phyloP scores from a whole-genome alignment of 2,797 vertebrate genomes.

The Liparis tanakae region DNA sequence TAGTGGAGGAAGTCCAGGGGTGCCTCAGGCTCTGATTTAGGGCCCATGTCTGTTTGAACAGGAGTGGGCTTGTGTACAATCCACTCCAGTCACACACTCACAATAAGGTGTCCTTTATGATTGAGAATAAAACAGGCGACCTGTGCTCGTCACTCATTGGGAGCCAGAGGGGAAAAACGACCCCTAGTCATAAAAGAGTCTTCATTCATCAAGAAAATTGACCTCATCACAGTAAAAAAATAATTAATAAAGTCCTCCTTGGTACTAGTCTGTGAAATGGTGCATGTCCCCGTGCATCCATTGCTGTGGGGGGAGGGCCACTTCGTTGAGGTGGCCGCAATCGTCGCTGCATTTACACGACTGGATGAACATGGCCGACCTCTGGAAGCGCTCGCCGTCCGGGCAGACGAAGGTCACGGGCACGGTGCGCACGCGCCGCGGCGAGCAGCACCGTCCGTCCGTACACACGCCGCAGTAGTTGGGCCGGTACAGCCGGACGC shows the following conservation, averaged over 20 bases:
- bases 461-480: conserved; percentile 79
- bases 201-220: conserved; percentile 39
- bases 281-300: conserved; percentile 81
- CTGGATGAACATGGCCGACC: conserved; percentile 80
- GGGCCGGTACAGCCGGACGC: conserved; percentile 75
- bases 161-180: conserved; percentile 40
- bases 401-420: conserved; percentile 77
- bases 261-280: conserved; percentile 74
- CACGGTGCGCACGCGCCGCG: conserved; percentile 75
- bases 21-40: conserved; percentile 61
- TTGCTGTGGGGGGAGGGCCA: conserved; percentile 73
- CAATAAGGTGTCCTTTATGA: conserved; percentile 43
- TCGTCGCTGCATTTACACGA: conserved; percentile 80
- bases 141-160: conserved; percentile 38
- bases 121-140: conserved; percentile 36
- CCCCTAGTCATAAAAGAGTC: conserved; percentile 34
- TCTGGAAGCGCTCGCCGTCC: conserved; percentile 72
- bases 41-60: conserved; percentile 63
- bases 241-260: not conserved
- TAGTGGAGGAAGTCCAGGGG: conserved; percentile 38
- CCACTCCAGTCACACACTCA: conserved; percentile 58
- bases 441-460: conserved; percentile 79
- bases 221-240: conserved; percentile 17
- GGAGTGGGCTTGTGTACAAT: conserved; percentile 46
- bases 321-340: conserved; percentile 78